Percentiles rank a stretch among this genome's conserved stretches.
These are phyloP conservation scores for Acanthoscelides obtectus DNA, from an alignment of 2,888 invertebrate genomes.

Conservation along the genomic window DNA sequence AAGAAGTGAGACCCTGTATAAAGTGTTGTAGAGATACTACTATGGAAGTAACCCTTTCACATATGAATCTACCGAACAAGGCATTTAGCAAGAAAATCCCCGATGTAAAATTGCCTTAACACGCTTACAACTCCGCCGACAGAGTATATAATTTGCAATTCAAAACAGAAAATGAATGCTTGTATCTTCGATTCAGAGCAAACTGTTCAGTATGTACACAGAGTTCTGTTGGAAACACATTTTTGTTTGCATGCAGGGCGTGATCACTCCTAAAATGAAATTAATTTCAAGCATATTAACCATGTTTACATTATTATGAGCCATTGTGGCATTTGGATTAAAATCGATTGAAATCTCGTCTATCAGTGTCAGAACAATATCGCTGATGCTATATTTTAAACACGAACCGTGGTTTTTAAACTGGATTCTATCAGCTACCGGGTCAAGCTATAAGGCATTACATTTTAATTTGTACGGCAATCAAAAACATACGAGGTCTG, in stretches of 20 bases:
- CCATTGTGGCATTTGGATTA: not conserved
- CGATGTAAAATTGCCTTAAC: not conserved
- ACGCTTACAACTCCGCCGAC: not conserved
- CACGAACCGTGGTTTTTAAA: too few relatives aligned
- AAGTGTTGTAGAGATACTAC: too few relatives aligned
- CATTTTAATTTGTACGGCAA: too few relatives aligned
- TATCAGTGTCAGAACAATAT: not conserved
- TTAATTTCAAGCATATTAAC: not conserved
- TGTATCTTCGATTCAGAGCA: not conserved
- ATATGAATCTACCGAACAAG: too few relatives aligned
- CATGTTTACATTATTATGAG: not conserved
- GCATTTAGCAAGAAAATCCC: too few relatives aligned
- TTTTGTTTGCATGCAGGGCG: not conserved
- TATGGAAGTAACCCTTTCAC: too few relatives aligned
- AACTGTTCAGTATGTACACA: not conserved
- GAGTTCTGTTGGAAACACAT: not conserved
- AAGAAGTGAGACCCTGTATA: too few relatives aligned
- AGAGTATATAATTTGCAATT: slow-evolving; percentile 13
- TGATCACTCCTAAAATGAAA: not conserved
- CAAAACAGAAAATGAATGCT: slow-evolving; percentile 9
- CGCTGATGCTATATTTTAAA: not conserved
- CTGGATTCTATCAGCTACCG: too few relatives aligned
- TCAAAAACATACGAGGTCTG: too few relatives aligned
- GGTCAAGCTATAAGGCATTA: too few relatives aligned
- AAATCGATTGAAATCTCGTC: not conserved